Percentiles rank a stretch among this genome's conserved stretches.
phyloP scores from a whole-genome alignment of 2,113 vertebrate genomes.

The Prionailurus viverrinus region DNA sequence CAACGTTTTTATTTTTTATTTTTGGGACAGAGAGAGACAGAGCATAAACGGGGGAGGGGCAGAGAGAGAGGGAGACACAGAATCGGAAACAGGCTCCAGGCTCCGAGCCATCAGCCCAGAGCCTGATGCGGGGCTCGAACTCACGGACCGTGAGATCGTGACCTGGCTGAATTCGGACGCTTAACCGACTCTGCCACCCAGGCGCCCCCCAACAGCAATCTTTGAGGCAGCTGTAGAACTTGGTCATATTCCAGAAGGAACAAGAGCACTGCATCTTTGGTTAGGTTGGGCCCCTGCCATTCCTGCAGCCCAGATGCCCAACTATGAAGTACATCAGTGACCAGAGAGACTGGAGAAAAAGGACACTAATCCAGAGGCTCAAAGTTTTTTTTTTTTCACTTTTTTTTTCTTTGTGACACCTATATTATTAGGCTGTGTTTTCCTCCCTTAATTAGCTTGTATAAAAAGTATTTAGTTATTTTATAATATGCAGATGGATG shows the following conservation, averaged over 20 bases:
- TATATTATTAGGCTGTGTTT: not conserved
- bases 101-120: too few relatives aligned
- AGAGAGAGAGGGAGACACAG: too few relatives aligned
- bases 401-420: not conserved
- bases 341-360: not conserved
- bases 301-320: too few relatives aligned
- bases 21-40: too few relatives aligned
- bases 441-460: not conserved
- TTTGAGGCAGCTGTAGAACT: not conserved
- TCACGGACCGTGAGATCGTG: too few relatives aligned
- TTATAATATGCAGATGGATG: not conserved
- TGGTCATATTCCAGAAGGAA: not conserved
- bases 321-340: not conserved
- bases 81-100: too few relatives aligned
- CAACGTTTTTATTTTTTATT: too few relatives aligned
- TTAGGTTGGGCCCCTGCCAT: fast-evolving
- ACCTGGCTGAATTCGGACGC: too few relatives aligned
- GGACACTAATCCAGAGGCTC: not conserved
- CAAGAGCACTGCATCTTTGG: fast-evolving
- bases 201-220: not conserved
- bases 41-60: too few relatives aligned
- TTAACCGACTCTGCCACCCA: too few relatives aligned
- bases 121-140: too few relatives aligned
- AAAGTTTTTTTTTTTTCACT: not conserved
- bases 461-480: not conserved